Evolutionary conservation across 2,888 invertebrate species (phyloP), one percentile per base, ranked within the genome.

Genomic region (Phaonia tiefii): DNA sequence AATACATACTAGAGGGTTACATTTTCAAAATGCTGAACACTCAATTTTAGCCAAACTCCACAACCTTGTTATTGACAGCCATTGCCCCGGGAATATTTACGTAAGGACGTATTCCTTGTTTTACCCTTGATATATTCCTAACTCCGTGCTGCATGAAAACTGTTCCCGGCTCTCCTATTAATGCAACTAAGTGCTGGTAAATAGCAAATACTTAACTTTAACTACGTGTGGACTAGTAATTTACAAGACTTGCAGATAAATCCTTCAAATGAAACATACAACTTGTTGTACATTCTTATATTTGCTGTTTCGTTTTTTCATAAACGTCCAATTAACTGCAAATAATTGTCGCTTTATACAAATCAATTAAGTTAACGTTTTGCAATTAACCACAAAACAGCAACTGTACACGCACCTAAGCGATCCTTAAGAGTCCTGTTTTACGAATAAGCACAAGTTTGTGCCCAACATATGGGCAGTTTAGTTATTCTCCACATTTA

Each of bases 321-420:
- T 60, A 76, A 76, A 76, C 65, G 70, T 42, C 49, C 42, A 58
- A 70, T 74, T 77, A 77, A 39, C 42, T 70, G 65, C 73, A 80
- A 82, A 79, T 79, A 79, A 82, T 81, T 79, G 65, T 37, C 63
- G 63, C 56, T 82, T 75, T 44, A 69, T 66, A 80, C 72, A 82
- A 83, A 82, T 82, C 82, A 83, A 82, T 83, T 82, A 72, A 74
- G 54, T 49, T 51, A 60, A 56, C 67, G 15, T 65, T 65, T 65
- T 46, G 17, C 46, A 37, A 46, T 58, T 11, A 22, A 15, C 22
- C 20, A 42, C 56, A 42, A 65, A 71, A 44, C 37, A 65, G 13
- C 25, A 2, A 31, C 25, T 8, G 15, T 22, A 58, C 37, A 60
- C 58, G 20, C 70, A 37, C 31, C 17, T 20, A 22, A 2, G 22